Conservation (phyloP, 2,888 invertebrate genomes). For the Stictocephala bisonia region DNA sequence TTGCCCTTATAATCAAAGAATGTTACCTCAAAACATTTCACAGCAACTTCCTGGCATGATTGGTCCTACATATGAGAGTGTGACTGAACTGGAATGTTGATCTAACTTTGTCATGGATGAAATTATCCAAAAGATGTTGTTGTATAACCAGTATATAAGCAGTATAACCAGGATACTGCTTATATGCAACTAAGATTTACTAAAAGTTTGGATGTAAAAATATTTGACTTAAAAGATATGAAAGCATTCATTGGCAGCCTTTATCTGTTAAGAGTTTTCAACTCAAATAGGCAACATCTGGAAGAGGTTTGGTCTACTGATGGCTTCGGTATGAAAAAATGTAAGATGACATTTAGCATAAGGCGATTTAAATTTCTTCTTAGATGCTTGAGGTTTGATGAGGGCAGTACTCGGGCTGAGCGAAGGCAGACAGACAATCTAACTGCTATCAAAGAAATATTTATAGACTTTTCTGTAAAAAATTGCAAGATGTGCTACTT, state of each 20-base stretch:
- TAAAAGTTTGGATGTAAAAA: too few relatives aligned
- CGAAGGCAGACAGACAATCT: background rate
- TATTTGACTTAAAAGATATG: too few relatives aligned
- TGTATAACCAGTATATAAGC: too few relatives aligned
- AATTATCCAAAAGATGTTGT: background rate
- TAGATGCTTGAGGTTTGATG: background rate
- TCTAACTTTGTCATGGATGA: background rate
- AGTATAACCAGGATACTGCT: too few relatives aligned
- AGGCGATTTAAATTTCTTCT: background rate
- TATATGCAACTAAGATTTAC: too few relatives aligned
- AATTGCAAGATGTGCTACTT: background rate
- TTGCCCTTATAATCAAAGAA: background rate
- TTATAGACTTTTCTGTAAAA: background rate
- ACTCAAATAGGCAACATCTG: background rate
- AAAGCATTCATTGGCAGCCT: background rate
- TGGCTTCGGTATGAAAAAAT: background rate
- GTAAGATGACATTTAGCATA: background rate
- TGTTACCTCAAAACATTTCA: background rate
- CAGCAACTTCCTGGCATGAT: background rate
- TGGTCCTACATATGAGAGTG: background rate
- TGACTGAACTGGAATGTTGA: background rate
- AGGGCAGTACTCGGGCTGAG: background rate
- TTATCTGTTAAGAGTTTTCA: background rate
- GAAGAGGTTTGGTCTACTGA: background rate
- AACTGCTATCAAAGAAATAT: background rate